Percentiles rank a stretch among this genome's conserved stretches.
Conservation (phyloP, 2,113 vertebrate genomes). For the Sinocyclocheilus grahami region DNA sequence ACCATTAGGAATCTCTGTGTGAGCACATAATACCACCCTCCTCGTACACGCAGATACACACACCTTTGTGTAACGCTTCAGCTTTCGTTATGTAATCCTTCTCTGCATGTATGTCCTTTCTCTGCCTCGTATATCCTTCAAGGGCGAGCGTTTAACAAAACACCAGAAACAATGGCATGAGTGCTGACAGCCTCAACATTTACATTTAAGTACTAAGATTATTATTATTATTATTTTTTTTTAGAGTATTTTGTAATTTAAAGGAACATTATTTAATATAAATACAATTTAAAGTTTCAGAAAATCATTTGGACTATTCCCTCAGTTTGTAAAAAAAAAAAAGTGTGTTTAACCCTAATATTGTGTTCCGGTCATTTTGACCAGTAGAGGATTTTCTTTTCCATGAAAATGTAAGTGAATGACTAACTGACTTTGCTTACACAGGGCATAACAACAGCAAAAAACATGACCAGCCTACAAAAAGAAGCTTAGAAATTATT, state of each 20-base stretch:
- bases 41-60: background rate
- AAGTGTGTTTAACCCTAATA: background rate
- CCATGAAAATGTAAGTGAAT: no score
- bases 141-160: constrained; percentile 30
- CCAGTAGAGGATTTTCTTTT: no score
- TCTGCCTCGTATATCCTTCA: constrained; percentile 14
- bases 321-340: background rate
- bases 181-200: background rate
- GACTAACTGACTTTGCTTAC: no score
- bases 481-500: no score
- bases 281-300: background rate
- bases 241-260: constrained; percentile 1
- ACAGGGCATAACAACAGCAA: no score
- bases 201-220: background rate
- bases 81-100: constrained; percentile 31
- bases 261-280: background rate
- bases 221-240: no score
- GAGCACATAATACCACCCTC: constrained; percentile 6
- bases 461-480: no score
- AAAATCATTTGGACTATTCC: background rate
- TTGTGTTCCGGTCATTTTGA: no score
- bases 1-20: constrained; percentile 7
- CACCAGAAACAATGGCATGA: constrained; percentile 11
- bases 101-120: constrained; percentile 23
- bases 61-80: constrained; percentile 22